Conservation (phyloP, 2,888 invertebrate genomes). For the Caenorhabditis uteleia region DNA sequence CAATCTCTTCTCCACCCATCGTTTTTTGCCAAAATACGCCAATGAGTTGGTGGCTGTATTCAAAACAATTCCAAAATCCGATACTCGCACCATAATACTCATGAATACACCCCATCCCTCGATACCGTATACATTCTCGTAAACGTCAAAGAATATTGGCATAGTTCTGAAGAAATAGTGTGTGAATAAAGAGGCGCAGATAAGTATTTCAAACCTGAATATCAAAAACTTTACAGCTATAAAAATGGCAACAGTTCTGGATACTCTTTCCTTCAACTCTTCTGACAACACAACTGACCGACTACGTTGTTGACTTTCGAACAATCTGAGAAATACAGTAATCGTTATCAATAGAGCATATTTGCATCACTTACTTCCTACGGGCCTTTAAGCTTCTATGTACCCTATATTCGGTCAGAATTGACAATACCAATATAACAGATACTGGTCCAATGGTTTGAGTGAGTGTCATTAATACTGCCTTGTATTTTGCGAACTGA, state of each 20-base stretch:
- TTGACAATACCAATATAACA: conserved; percentile 60
- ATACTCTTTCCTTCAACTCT: conserved; percentile 62
- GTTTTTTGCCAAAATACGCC: conserved; percentile 64
- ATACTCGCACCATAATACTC: conserved; percentile 63
- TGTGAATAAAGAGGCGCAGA: no score
- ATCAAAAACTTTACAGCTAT: conserved; percentile 67
- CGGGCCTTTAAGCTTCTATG: conserved; percentile 60
- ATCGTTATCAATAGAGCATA: background rate
- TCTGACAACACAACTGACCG: conserved; percentile 60
- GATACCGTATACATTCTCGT: conserved; percentile 64
- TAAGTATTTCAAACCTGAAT: conserved; percentile 47
- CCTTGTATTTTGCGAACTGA: conserved; percentile 58
- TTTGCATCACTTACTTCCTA: conserved; percentile 51
- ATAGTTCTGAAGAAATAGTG: no score
- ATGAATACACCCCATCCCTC: conserved; percentile 62
- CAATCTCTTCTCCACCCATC: conserved; percentile 53
- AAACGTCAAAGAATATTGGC: conserved; percentile 67
- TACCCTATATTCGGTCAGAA: conserved; percentile 63
- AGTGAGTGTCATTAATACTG: conserved; percentile 58
- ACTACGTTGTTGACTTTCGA: conserved; percentile 63
- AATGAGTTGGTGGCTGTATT: conserved; percentile 68
- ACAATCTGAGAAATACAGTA: conserved; percentile 65
- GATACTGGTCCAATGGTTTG: conserved; percentile 66
- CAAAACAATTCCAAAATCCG: conserved; percentile 66
- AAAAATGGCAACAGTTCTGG: conserved; percentile 65